These are phyloP conservation scores for Garra rufa DNA, from an alignment of 2,113 vertebrate species.

Conservation along the genomic window DNA sequence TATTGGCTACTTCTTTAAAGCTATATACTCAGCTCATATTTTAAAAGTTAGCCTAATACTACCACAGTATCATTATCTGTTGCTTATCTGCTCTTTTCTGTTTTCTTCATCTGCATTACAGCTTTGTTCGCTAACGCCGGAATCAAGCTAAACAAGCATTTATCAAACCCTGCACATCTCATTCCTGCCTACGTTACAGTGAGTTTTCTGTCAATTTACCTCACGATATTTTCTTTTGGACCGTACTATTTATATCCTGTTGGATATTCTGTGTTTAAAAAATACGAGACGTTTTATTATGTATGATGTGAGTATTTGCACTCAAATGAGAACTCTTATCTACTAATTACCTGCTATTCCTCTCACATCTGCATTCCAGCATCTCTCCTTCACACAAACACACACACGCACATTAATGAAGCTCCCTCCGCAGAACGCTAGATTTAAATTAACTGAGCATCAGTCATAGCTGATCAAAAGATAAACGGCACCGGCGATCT, in stretches of 20 bases:
- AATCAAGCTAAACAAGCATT: background rate
- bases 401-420: slow-evolving; percentile 83
- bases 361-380: slow-evolving; percentile 88
- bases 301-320: slow-evolving; percentile 54
- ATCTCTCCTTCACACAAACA: slow-evolving; percentile 57
- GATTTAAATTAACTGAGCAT: slow-evolving; percentile 92
- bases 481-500: slow-evolving; percentile 86
- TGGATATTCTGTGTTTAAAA: background rate
- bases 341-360: slow-evolving; percentile 84
- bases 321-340: slow-evolving; percentile 82
- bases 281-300: background rate
- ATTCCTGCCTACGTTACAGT: background rate
- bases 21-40: background rate
- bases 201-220: background rate
- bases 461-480: slow-evolving; percentile 92
- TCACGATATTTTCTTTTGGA: background rate
- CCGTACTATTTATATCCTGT: background rate
- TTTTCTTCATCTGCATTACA: background rate
- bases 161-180: background rate
- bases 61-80: background rate
- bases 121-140: background rate
- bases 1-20: background rate
- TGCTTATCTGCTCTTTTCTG: background rate
- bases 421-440: slow-evolving; percentile 91
- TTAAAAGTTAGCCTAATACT: background rate